Evolutionary conservation across 2,113 vertebrate genomes (phyloP), one percentile per base, ranked within the genome.

Genomic region (Lota lota): DNA sequence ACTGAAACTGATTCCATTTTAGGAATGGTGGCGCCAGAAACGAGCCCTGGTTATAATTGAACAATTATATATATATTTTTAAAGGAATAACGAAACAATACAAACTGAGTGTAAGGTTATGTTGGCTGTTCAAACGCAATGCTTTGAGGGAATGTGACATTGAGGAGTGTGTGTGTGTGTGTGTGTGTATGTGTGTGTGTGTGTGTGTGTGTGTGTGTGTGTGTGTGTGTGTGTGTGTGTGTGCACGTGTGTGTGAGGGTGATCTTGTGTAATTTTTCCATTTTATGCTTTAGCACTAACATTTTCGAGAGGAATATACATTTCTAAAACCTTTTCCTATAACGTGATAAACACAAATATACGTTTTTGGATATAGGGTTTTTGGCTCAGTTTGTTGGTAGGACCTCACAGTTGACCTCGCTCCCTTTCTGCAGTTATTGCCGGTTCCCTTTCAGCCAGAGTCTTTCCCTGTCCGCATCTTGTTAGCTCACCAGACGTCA

Each of bases 191-290:
- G 20, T 65, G 64, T 65, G 4, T 54, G n/a, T 65, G 4, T 54
- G n/a, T 47, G 40, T 47, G 28, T 33, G 28, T 47, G 40, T 16
- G 40, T 47, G 40, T 47, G 63, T 65, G 4, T 54, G n/a, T 21
- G 47, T 18, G 64, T 54, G 50, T 47, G 24, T 65, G 63, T 40
- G 40, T 18, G 53, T 18, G 15, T 65, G 19, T 65, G 64, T 65
- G 4, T 54, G n/a, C 4, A 4, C 4, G 24, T 24, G 36, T 57
- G 1, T 57, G 54, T 18, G n/a, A 19, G 54, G 17, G 54, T 18
- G 54, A 57, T 11, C 40, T 12, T 33, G 28, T 33, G 28, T 33
- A 5, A 33, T 33, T 47, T 47, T 47, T 47, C 40, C 40, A 47
- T 47, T 47, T 47, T 47, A 47, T 10, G 40, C 40, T 47, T 47